These are phyloP conservation scores for Anoplius nigerrimus DNA, from an alignment of 2,888 invertebrate genomes.

Conservation along the genomic window DNA sequence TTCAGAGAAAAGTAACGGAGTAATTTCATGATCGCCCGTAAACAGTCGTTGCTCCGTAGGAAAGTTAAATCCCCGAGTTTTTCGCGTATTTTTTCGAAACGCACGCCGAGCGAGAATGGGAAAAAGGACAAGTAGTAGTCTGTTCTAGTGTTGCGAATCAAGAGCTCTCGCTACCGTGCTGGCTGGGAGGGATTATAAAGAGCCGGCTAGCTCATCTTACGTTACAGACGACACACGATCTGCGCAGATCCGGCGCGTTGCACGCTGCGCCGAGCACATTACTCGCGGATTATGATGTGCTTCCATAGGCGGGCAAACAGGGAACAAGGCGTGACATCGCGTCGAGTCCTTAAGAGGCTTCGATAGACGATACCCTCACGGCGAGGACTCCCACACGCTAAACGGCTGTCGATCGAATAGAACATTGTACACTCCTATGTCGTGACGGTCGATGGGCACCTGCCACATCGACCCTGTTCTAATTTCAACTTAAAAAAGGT, in stretches of 20 bases:
- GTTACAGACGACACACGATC: slow-evolving; percentile 59
- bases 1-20: too few species aligned
- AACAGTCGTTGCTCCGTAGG: too few species aligned
- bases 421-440: slow-evolving; percentile 12
- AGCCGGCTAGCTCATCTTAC: slow-evolving; percentile 57
- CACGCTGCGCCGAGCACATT: neutral
- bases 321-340: slow-evolving; percentile 20
- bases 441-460: too few species aligned
- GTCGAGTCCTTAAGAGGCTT: slow-evolving; percentile 56
- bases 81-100: too few species aligned
- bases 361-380: slow-evolving; percentile 57
- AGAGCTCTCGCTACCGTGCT: slow-evolving; percentile 25
- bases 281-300: slow-evolving; percentile 29
- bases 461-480: too few species aligned
- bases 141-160: too few species aligned
- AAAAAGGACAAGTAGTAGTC: too few species aligned
- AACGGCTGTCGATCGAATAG: slow-evolving; percentile 53
- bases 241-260: neutral
- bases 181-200: slow-evolving; percentile 33
- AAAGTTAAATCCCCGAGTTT: too few species aligned
- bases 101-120: too few species aligned
- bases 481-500: too few species aligned
- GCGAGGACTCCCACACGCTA: slow-evolving; percentile 44
- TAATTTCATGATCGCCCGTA: too few species aligned
- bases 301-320: slow-evolving; percentile 20